A percentile compares a stretch with the other conserved stretches of the same genome.
phyloP scores from a whole-genome alignment of 2,888 invertebrate species.

The Taphrorychus bicolor region DNA sequence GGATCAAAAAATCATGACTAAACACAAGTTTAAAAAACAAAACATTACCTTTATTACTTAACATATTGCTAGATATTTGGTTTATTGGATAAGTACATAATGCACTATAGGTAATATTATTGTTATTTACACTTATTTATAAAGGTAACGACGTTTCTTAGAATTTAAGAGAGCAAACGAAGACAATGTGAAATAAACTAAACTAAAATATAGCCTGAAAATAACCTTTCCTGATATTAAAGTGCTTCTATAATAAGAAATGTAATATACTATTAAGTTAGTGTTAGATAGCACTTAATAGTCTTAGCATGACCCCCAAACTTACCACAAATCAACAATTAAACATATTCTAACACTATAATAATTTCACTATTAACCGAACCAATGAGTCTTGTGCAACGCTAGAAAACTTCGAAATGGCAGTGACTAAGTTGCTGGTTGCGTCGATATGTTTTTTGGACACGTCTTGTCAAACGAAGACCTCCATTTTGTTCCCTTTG shows the following conservation, averaged over 20 bases:
- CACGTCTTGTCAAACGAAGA: constrained; percentile 64
- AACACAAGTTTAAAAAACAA: constrained; percentile 1
- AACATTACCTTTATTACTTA: constrained; percentile 6
- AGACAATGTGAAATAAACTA: no score
- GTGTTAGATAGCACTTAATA: neutral
- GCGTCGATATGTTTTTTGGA: constrained; percentile 36
- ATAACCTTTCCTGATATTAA: no score
- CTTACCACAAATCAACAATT: no score
- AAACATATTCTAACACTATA: neutral
- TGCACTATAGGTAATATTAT: neutral
- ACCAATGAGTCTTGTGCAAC: constrained; percentile 5
- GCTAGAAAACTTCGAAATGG: constrained; percentile 16
- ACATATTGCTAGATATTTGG: neutral
- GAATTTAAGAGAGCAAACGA: no score
- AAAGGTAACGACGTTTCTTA: no score
- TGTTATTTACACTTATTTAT: neutral
- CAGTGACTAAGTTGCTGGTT: constrained; percentile 40
- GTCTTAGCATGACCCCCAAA: neutral
- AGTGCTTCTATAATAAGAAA: no score
- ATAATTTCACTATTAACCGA: neutral
- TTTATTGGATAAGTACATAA: neutral
- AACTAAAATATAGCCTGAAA: no score
- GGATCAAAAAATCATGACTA: no score
- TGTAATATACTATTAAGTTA: no score
- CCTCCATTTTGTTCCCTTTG: constrained; percentile 75